These are phyloP conservation scores for Micronycteris hirsuta DNA, from an alignment of 2,113 vertebrate genomes.

Conservation along the genomic window DNA sequence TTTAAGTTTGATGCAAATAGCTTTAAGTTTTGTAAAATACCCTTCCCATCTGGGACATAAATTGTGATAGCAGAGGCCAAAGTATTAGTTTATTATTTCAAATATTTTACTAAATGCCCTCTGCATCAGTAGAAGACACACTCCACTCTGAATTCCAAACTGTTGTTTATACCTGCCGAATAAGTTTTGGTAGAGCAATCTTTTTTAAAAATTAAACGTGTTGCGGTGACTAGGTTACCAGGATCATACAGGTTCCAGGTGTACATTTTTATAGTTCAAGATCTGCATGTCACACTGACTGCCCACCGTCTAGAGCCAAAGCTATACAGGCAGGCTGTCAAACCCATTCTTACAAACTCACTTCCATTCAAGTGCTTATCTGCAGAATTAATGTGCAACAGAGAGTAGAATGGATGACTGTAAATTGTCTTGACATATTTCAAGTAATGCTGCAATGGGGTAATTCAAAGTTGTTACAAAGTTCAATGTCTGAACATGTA, in stretches of 20 bases:
- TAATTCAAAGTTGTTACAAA: not conserved
- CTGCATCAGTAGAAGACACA: not conserved
- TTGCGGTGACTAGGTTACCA: no score
- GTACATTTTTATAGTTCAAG: no score
- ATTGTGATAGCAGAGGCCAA: not conserved
- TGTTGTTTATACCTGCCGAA: constrained; percentile 15
- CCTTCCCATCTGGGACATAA: not conserved
- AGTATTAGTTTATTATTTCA: not conserved
- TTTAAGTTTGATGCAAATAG: not conserved
- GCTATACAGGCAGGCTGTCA: not conserved
- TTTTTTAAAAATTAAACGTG: no score
- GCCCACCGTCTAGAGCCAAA: no score
- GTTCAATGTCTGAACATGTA: not conserved
- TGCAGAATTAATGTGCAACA: not conserved
- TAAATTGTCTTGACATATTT: not conserved
- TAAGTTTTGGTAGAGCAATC: no score
- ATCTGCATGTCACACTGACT: no score
- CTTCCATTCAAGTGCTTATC: not conserved
- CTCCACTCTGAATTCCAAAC: not conserved
- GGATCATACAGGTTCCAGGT: no score
- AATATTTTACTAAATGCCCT: constrained; percentile 1
- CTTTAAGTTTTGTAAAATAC: not conserved
- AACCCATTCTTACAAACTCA: not conserved
- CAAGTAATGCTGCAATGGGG: not conserved
- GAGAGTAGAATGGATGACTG: not conserved